Evolutionary conservation across 35 echinoderm and acorn worm species (phyloP).

Genomic region (Lytechinus pictus): DNA sequence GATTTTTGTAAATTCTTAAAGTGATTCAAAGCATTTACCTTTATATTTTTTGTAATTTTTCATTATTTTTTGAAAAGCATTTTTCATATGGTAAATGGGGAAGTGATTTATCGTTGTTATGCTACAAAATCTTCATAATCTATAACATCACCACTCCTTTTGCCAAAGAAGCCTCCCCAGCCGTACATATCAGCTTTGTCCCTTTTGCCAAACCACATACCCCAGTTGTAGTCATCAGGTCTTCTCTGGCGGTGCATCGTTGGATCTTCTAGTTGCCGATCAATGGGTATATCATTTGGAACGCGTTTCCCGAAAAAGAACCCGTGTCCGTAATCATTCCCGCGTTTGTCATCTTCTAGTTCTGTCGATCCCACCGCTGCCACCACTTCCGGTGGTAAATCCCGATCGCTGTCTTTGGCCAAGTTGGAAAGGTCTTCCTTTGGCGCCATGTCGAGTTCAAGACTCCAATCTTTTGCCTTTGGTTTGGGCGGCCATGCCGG

Average conservation of each 20-base stretch:
- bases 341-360: constrained; percentile 34
- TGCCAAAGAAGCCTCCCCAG: constrained; percentile 45
- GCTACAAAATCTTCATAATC: constrained; percentile 50
- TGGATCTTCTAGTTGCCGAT: not conserved
- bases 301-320: constrained; percentile 29
- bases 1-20: too few species aligned
- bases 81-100: not conserved
- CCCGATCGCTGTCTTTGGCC: constrained; percentile 32
- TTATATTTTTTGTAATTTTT: not conserved
- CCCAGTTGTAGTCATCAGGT: constrained; percentile 45
- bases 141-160: constrained; percentile 24
- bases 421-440: not conserved
- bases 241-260: constrained; percentile 19
- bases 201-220: constrained; percentile 51
- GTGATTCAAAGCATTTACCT: too few species aligned
- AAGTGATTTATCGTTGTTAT: not conserved
- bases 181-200: not conserved
- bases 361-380: not conserved
- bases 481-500: not conserved
- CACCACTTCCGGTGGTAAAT: not conserved
- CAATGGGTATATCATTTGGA: not conserved
- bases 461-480: not conserved
- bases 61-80: not conserved
- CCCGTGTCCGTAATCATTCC: constrained; percentile 28
- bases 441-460: not conserved